Evolutionary conservation across 1,140 invertebrate genomes (phyloP).

Genomic region (Eriocheir sinensis): DNA sequence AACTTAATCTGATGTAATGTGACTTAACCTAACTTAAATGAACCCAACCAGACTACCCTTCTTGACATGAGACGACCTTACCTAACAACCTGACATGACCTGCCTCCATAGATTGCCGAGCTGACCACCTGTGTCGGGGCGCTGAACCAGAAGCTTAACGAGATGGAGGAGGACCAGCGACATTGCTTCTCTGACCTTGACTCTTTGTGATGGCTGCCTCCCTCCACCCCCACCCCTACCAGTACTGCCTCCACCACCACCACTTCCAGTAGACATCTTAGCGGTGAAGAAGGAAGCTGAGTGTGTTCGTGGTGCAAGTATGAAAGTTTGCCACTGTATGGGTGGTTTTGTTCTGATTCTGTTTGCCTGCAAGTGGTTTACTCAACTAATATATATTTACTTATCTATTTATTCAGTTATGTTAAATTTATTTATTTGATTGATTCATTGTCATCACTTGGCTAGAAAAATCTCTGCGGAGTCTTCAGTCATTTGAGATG

Average conservation of each 20-base stretch:
- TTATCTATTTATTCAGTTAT: too few relatives aligned
- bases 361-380: too few relatives aligned
- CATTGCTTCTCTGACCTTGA: slow-evolving; percentile 66
- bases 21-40: too few relatives aligned
- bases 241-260: background rate
- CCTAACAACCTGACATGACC: too few relatives aligned
- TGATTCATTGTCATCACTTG: background rate
- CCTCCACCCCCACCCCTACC: background rate
- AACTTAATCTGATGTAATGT: too few relatives aligned
- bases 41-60: too few relatives aligned
- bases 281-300: background rate
- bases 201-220: slow-evolving; percentile 57
- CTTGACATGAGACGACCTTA: too few relatives aligned
- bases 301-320: background rate
- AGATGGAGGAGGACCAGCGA: slow-evolving; percentile 65
- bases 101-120: slow-evolving; percentile 43
- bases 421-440: background rate
- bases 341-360: background rate
- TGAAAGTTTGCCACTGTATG: background rate
- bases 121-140: slow-evolving; percentile 58
- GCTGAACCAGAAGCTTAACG: slow-evolving; percentile 62
- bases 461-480: too few relatives aligned
- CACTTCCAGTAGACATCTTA: background rate
- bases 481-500: too few relatives aligned
- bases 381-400: background rate